Conservation (phyloP, 1,140 invertebrate species). For the Bombus picipes region DNA sequence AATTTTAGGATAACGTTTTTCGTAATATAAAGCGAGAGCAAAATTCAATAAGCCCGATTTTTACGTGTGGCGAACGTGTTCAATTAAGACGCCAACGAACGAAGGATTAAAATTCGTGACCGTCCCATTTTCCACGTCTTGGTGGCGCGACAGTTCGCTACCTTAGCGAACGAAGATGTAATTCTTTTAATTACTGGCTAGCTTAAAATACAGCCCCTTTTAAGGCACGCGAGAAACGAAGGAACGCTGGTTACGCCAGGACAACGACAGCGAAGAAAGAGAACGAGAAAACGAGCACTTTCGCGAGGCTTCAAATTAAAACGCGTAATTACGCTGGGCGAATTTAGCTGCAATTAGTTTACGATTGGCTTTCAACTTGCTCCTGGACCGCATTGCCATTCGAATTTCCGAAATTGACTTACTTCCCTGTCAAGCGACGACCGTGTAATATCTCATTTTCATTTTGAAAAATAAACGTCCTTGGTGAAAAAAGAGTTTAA, state of each 20-base stretch:
- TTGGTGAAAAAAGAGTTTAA: not conserved
- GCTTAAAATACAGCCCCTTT: slow-evolving; percentile 62
- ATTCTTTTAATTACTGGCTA: slow-evolving; percentile 78
- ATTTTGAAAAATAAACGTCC: not conserved
- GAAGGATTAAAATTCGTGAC: slow-evolving; percentile 35
- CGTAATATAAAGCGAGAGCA: too few species aligned
- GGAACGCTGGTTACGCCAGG: not conserved
- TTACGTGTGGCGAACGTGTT: not conserved
- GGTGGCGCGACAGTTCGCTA: slow-evolving; percentile 9
- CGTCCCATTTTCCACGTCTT: slow-evolving; percentile 19
- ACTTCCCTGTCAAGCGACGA: not conserved
- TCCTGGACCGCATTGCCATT: slow-evolving; percentile 22
- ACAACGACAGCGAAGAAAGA: not conserved
- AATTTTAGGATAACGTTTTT: too few species aligned
- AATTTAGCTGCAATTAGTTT: slow-evolving; percentile 79
- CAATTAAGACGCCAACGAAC: slow-evolving; percentile 35
- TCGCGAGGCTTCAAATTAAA: slow-evolving; percentile 75
- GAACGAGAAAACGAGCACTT: slow-evolving; percentile 59
- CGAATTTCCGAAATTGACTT: slow-evolving; percentile 61
- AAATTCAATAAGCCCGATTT: slow-evolving; percentile 19
- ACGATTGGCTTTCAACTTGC: slow-evolving; percentile 68
- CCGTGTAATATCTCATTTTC: not conserved
- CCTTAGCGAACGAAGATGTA: slow-evolving; percentile 71
- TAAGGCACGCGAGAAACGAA: slow-evolving; percentile 55
- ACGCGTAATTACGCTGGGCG: slow-evolving; percentile 73